Percentiles rank a stretch among this genome's conserved stretches.
These are phyloP conservation scores for Drosophila koepferae DNA, from an alignment of 2,888 invertebrate genomes.

Conservation along the genomic window DNA sequence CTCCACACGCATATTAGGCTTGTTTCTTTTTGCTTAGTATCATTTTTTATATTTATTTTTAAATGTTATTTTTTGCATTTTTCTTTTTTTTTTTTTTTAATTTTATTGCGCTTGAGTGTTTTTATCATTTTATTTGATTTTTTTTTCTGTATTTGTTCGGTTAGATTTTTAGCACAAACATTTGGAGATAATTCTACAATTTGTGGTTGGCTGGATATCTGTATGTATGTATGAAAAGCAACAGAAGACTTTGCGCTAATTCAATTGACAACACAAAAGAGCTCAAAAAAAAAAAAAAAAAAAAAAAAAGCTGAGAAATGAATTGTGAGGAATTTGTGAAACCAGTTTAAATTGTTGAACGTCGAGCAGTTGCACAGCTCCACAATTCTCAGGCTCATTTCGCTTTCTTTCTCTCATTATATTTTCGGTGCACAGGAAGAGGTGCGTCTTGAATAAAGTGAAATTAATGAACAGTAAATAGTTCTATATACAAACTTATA, in stretches of 20 bases:
- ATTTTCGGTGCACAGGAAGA: conserved; percentile 52
- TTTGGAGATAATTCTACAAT: conserved; percentile 62
- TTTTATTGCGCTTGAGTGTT: conserved; percentile 62
- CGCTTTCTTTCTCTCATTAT: conserved; percentile 11
- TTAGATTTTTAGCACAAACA: conserved; percentile 66
- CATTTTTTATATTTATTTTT: conserved; percentile 40
- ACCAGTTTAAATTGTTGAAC: conserved; percentile 44
- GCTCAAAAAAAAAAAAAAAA: conserved; percentile 21
- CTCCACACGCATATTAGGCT: conserved; percentile 56
- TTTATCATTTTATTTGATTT: conserved; percentile 57
- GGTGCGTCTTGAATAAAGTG: conserved; percentile 61
- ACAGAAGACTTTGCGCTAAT: conserved; percentile 59
- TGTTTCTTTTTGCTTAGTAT: conserved; percentile 56
- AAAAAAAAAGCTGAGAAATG: conserved; percentile 35
- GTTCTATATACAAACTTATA: conserved; percentile 18
- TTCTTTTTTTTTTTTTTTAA: conserved; percentile 51
- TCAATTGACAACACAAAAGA: conserved; percentile 73
- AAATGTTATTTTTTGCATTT: conserved; percentile 33
- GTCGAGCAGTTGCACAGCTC: conserved; percentile 22
- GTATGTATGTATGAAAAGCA: conserved; percentile 13
- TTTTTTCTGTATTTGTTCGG: conserved; percentile 17
- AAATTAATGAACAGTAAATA: conserved; percentile 57
- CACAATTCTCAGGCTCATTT: conserved; percentile 18
- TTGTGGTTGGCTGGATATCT: conserved; percentile 12
- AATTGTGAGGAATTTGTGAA: conserved; percentile 49